Evolutionary conservation across 2,113 vertebrate genomes (phyloP), one percentile per base, ranked within the genome.

Genomic region (Cinclus mexicanus): DNA sequence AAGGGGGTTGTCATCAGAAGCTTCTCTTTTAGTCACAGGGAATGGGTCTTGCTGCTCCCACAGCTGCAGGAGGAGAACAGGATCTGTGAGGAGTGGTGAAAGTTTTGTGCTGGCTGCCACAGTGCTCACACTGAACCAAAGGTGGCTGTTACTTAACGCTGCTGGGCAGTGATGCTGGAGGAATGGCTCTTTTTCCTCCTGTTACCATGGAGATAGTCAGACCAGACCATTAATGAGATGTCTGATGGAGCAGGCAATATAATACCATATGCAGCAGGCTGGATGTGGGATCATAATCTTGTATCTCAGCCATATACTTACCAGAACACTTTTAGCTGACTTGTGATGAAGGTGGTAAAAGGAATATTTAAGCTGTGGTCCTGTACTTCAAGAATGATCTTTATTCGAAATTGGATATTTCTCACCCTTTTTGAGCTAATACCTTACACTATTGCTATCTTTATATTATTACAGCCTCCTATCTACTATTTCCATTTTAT

Each of bases 161-260:
- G 87, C 77, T 69, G 67, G 65, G 72, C 61, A 94, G 72, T 19
- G 19, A n/a, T 86, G 67, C 47, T 4, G 3, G 72, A 91, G 49
- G 85, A 91, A 87, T 46, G 20, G 9, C 6, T 52, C 26, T 14
- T n/a, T 68, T 90, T 47, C 24, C 15, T 13, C 55, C 21, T 57
- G 92, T 96, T 95, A 76, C 95, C 83, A 93, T 96, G 88, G 95
- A 3, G 14, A 97, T 86, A 49, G 70, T 64, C 81, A 95, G 68
- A 94, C 19, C 53, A 81, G 68, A 69, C 35, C 10, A 6, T 59
- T 74, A 93, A 93, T 67, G 80, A 91, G 83, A 29, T 31, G 26
- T 46, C 85, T 82, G 41, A 83, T 67, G 74, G 67, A 44, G 24
- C 84, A 87, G 75, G 76, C 8, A 1, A 67, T 89, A 85, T 44